Evolutionary conservation across 2,888 invertebrate genomes (phyloP).

Genomic region (Drosophila anomalata): DNA sequence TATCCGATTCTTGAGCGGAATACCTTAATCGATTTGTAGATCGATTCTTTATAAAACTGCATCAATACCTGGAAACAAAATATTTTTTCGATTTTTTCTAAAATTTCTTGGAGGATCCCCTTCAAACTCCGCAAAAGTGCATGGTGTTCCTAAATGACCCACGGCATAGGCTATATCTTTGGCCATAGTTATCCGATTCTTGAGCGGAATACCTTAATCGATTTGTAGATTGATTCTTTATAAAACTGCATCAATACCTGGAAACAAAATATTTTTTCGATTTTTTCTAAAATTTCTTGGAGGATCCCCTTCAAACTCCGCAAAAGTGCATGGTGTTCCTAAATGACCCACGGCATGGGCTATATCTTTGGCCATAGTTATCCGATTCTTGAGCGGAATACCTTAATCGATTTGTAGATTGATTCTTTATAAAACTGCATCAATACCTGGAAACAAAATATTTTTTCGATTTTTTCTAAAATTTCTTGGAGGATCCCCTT

Average conservation of each 20-base stretch:
- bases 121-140: background rate
- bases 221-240: background rate
- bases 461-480: background rate
- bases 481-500: background rate
- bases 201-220: background rate
- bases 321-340: background rate
- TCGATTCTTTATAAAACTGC: too few relatives aligned
- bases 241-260: background rate
- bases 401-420: background rate
- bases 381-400: background rate
- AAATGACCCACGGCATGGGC: background rate
- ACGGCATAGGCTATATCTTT: background rate
- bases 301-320: background rate
- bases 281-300: background rate
- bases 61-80: too few relatives aligned
- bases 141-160: background rate
- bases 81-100: too few relatives aligned
- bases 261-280: background rate
- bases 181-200: background rate
- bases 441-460: background rate
- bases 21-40: too few relatives aligned
- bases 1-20: too few relatives aligned
- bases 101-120: too few relatives aligned
- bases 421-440: background rate
- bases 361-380: background rate